phyloP scores from a whole-genome alignment of 2,797 vertebrate genomes.

The Falco berigora region DNA sequence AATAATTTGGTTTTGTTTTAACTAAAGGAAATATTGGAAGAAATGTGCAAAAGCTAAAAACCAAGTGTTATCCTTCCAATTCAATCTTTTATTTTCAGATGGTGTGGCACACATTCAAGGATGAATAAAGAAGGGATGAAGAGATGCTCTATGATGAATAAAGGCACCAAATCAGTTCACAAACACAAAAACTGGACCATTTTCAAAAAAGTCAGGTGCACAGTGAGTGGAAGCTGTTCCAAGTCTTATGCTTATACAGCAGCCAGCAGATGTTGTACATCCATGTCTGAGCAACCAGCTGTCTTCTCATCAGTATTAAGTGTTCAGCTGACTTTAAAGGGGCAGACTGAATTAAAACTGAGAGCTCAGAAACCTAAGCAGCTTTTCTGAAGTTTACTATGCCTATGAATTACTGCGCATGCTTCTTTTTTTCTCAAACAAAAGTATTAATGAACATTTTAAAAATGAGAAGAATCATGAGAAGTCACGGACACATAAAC shows the following conservation, averaged over 20 bases:
- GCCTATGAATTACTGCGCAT: neutral
- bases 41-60: neutral
- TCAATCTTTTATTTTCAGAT: constrained; percentile 8
- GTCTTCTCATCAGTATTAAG: constrained; percentile 19
- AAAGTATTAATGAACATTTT: neutral
- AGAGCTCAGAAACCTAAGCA: neutral
- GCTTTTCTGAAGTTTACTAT: neutral
- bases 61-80: neutral
- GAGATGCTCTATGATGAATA: neutral
- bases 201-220: constrained; percentile 58
- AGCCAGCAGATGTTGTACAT: constrained; percentile 39
- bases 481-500: neutral
- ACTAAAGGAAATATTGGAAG: neutral
- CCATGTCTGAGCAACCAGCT: constrained; percentile 31
- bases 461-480: neutral
- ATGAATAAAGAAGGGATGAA: neutral
- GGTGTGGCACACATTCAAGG: constrained; percentile 9
- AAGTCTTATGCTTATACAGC: constrained; percentile 3
- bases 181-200: constrained; percentile 37
- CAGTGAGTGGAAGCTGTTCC: constrained; percentile 22
- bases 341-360: neutral
- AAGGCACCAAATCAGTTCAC: constrained; percentile 22
- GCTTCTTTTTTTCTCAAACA: neutral
- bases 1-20: neutral
- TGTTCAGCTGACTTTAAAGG: constrained; percentile 17